Evolutionary conservation across 2,888 invertebrate species (phyloP).

Genomic region (Stegana nigrithorax): DNA sequence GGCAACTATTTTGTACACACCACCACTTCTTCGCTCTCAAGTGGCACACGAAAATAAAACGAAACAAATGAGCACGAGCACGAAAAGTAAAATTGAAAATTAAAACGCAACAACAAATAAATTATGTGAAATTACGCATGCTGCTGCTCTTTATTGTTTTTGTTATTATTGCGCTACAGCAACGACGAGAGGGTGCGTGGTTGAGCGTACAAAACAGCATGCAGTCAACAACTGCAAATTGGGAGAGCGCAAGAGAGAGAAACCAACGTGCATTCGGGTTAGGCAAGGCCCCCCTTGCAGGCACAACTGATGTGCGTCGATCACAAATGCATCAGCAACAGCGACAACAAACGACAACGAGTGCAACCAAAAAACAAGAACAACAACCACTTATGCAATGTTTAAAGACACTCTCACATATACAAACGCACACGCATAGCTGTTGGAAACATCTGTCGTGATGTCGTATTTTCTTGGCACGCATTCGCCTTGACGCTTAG

Average conservation of each 20-base stretch:
- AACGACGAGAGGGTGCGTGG: background rate
- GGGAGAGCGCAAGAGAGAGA: too few relatives aligned
- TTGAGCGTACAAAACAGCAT: background rate
- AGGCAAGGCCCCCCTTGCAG: background rate
- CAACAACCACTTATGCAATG: background rate
- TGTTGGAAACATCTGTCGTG: constrained; percentile 6
- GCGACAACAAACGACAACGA: background rate
- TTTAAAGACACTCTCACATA: background rate
- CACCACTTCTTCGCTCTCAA: background rate
- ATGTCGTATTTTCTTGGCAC: background rate
- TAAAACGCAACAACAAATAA: constrained; percentile 32
- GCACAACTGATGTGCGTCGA: background rate
- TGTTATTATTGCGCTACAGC: background rate
- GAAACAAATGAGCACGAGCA: background rate
- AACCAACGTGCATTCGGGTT: too few relatives aligned
- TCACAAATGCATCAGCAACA: background rate
- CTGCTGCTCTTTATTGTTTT: too few relatives aligned
- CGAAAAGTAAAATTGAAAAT: constrained; percentile 9
- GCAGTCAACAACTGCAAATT: background rate
- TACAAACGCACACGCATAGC: background rate
- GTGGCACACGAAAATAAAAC: background rate
- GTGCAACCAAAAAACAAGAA: background rate
- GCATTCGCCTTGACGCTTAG: background rate
- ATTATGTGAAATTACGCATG: constrained; percentile 48
- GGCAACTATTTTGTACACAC: background rate